These are phyloP conservation scores for Nymphalis urticae DNA, from an alignment of 2,888 invertebrate genomes.

Conservation along the genomic window DNA sequence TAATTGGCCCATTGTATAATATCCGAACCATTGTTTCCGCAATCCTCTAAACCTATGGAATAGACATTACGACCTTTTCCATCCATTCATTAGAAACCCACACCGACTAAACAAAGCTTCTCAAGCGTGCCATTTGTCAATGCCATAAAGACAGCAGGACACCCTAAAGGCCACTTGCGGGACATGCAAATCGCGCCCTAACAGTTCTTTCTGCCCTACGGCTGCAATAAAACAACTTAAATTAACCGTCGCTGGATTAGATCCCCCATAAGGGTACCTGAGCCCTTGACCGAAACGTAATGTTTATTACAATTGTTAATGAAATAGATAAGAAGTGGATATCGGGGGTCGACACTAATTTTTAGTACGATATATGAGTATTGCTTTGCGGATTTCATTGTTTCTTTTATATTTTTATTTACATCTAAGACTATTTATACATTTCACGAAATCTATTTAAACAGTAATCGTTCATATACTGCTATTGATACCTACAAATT, in stretches of 20 bases:
- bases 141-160: constrained; percentile 38
- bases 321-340: constrained; percentile 43
- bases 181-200: constrained; percentile 72
- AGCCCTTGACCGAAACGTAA: constrained; percentile 30
- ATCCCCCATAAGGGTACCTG: constrained; percentile 31
- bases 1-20: constrained; percentile 20
- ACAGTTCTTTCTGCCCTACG: constrained; percentile 60
- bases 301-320: constrained; percentile 60
- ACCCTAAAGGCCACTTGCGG: constrained; percentile 39
- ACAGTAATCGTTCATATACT: neutral
- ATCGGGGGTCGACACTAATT: constrained; percentile 43
- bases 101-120: constrained; percentile 35
- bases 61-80: constrained; percentile 27
- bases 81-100: constrained; percentile 35
- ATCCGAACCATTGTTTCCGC: constrained; percentile 17
- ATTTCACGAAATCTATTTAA: constrained; percentile 7
- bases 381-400: constrained; percentile 24
- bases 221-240: constrained; percentile 59
- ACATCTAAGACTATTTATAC: neutral
- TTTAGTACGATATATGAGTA: constrained; percentile 16
- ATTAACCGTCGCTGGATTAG: constrained; percentile 49
- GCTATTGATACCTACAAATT: constrained; percentile 1
- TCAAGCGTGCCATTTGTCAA: constrained; percentile 40
- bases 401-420: constrained; percentile 20
- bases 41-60: constrained; percentile 24